Percentiles rank a stretch among this genome's conserved stretches.
These are phyloP conservation scores for Julus scandinavius DNA, from an alignment of 2,888 invertebrate species.

Conservation along the genomic window DNA sequence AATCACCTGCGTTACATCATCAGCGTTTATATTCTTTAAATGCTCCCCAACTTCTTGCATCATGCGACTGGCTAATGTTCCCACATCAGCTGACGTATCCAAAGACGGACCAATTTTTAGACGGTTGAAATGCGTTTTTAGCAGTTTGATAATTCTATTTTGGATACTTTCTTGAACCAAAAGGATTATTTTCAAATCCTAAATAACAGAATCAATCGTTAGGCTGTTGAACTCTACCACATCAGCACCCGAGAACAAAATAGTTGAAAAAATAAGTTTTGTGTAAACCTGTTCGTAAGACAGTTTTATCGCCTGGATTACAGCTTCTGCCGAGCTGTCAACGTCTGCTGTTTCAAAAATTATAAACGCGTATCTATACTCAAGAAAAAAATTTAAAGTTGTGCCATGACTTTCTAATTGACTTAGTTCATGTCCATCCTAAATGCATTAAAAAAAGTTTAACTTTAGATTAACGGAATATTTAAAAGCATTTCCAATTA, in stretches of 20 bases:
- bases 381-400: slow-evolving; percentile 11
- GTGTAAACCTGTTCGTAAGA: slow-evolving; percentile 8
- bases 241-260: too few relatives aligned
- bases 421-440: slow-evolving; percentile 33
- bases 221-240: neutral
- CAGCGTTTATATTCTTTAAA: neutral
- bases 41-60: neutral
- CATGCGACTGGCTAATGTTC: neutral
- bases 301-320: neutral
- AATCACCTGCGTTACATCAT: slow-evolving; percentile 3
- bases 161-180: slow-evolving; percentile 33
- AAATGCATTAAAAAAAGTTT: neutral
- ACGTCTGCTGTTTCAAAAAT: slow-evolving; percentile 27
- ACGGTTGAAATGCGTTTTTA: neutral
- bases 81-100: slow-evolving; percentile 37
- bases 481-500: neutral
- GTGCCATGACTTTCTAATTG: neutral
- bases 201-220: neutral
- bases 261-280: neutral
- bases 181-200: slow-evolving; percentile 17
- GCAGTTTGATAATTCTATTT: neutral
- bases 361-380: slow-evolving; percentile 43
- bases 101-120: neutral
- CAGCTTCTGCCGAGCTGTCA: neutral
- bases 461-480: neutral